Base-by-base conservation (phyloP, 92 coral and sea anemone genomes). In the Virgularia gustaviana region DNA sequence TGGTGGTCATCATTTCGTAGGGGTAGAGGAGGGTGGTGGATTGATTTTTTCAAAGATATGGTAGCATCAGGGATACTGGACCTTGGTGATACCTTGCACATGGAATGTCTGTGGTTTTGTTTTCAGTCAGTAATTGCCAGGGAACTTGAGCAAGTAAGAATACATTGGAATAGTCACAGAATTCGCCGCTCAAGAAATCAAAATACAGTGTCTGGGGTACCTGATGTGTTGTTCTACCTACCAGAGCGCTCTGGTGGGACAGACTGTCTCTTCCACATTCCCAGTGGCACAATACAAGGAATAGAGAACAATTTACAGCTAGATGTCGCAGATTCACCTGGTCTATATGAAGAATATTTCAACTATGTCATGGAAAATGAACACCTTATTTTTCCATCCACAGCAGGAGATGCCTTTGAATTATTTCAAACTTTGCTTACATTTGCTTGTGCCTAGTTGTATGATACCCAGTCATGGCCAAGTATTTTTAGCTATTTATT, bases 171-270 rank as follows among this genome's bases (percentile, higher is more conserved):
- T 12, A 63, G 41, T 12, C 70, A 63, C 57, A 31, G 70, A 31
- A 63, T 63, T 34, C 70, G 70, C 36, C 70, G 30, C 29, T 57
- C 63, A 4, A 37, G 42, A 7, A 32, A 63, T 34, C 47, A 41
- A 9, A 29, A 73, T 32, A 80, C 86, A 53, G 86, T 85, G 36
- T 37, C 83, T 36, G 86, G 86, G 30, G 58, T 81, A 60, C 88
- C 85, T 28, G 75, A 81, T 71, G 75, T 80, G 11, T 23, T 80
- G 52, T 80, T 65, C 43, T 75, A 74, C 49, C 49, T 85, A 57
- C 86, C 88, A 12, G 59, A 79, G 38, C 72, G 66, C 54, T 57
- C 71, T 45, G 77, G 84, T 34, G 66, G 56, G 36, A 10, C 43
- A 24, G 86, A 80, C 13, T 81, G 88, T 44, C 9, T 9, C 9